Base-by-base conservation (phyloP, 2,888 invertebrate genomes). In the Raillietiella orientalis region DNA sequence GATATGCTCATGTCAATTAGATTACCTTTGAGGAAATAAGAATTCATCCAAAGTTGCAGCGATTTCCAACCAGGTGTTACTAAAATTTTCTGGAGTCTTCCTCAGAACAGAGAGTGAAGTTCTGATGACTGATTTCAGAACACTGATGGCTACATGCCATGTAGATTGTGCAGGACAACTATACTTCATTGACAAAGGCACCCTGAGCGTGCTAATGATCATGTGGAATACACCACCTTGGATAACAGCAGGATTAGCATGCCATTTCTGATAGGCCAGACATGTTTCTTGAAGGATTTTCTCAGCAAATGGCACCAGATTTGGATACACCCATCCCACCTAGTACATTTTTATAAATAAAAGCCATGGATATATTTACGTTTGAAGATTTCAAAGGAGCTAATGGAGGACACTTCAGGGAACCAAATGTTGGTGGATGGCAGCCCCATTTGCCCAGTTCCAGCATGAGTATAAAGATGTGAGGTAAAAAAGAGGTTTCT, bases 11-110 rank as follows among this genome's bases (percentile, higher is more conserved):
- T n/a, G n/a, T n/a, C n/a, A n/a, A n/a, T n/a, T n/a, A 21, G 36
- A 39, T 44, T 47, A 69, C 69, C 61, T 63, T 39, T 61, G 61
- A 5, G 74, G 71, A 42, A 93, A 93, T 29, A 93, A 55, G 45
- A 87, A 90, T 28, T 74, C 70, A 38, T 90, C 79, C 19, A 93
- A 49, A 0, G 77, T 69, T 26, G 58, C 58, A 0, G 74, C 75
- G 29, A 93, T 52, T 36, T 67, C 67, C 28, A 64, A 59, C 93
- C 93, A 93, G 53, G 74, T 66, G 25, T 55, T 56, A 28, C 56
- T 49, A 43, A 71, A 71, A 21, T 59, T 58, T 32, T 64, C 62
- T 19, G 72, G 64, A 33, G 53, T 41, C 31, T 63, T 62, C 36
- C 79, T 58, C 14, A 84, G 84, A 13, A 87, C 55, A 4, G 82